Base-by-base conservation (phyloP, 2,797 vertebrate genomes). In the Ctenopoma kingsleyae region DNA sequence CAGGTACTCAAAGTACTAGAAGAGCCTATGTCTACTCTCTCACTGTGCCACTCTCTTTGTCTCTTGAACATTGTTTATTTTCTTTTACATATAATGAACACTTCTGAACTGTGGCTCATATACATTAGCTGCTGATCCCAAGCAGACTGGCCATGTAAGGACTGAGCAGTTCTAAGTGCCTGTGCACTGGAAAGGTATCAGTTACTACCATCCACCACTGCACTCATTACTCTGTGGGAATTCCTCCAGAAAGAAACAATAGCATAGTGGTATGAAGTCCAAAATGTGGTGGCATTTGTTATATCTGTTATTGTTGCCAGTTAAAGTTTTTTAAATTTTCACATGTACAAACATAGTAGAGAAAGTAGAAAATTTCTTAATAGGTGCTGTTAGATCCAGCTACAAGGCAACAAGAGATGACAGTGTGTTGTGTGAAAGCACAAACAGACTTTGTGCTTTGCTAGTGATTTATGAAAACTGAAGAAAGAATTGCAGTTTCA, bases 91-190 rank as follows among this genome's bases (percentile, higher is more conserved):
- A 32, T 64, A 57, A 57, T 72, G 50, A 57, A 47, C 46, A 15
- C 50, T 70, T 66, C 54, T 62, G 49, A 16, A 57, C 5, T 52
- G 5, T 17, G 16, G 15, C 63, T 75, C 51, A 13, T 5, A 6
- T 77, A 57, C 52, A n/a, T 75, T 71, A 56, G 41, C 76, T 69
- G 55, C 48, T 58, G 70, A 71, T 85, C 61, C 68, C n/a, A 11
- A 59, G 61, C 71, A 66, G 63, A 55, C 66, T 67, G 52, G 38
- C 87, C 84, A 83, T 88, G 69, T 89, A 90, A 78, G 89, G 89
- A 81, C 65, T 62, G n/a, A 76, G 64, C 55, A 66, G 58, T 48
- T 60, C 27, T 67, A 19, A 50, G 54, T 51, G 80, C 30, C 30
- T 74, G 62, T 74, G 50, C 60, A 20, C 15, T 74, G 54, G 19